Evolutionary conservation across 2,113 vertebrate species (phyloP), one percentile per base, ranked within the genome.

Genomic region (Anolis carolinensis): DNA sequence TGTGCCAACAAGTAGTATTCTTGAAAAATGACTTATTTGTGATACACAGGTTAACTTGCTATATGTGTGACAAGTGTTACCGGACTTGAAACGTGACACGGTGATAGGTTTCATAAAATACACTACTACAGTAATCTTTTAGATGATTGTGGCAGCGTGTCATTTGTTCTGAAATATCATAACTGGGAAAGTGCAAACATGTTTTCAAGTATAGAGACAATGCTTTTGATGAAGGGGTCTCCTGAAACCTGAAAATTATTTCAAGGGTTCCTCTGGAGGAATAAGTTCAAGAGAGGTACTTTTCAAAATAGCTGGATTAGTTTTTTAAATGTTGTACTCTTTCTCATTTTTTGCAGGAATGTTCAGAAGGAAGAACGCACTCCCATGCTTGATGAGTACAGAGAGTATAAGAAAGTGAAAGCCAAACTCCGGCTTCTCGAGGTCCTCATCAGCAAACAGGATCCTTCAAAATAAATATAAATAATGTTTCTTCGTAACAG

Each of bases 401-500:
- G 96, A 85, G 98, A 98, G 88, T 99, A 99, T 96, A 99, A 99
- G 96, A 97, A 97, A 95, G 97, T 99, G 91, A 99, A 99, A 96
- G 98, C 98, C 94, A 99, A 98, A 80, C 97, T 99, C 50, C 97
- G 98, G 90, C 98, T 99, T 90, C 95, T 99, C 91, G 98, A 99
- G 95, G 98, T 99, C 91, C 98, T 99, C 89, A 99, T 99, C 97
- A 99, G 97, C 97, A 99, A 99, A 95, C 98, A 99, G 92, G 98
- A 99, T 95, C 98, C 98, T 94, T 98, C 98, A 96, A 99, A 99
- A 94, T 99, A 98, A 80, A 98, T 98, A 95, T 99, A 97, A 95
- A 92, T 81, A 85, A 0, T 77, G 18, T 88, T 94, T 85, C 92
- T 95, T 92, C 92, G 89, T 91, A 89, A 72, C 90, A 85, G 81